Percentiles rank a stretch among this genome's conserved stretches.
Evolutionary conservation across 64 coral and sea anemone genomes (phyloP).

Genomic region (Montipora capricornis): DNA sequence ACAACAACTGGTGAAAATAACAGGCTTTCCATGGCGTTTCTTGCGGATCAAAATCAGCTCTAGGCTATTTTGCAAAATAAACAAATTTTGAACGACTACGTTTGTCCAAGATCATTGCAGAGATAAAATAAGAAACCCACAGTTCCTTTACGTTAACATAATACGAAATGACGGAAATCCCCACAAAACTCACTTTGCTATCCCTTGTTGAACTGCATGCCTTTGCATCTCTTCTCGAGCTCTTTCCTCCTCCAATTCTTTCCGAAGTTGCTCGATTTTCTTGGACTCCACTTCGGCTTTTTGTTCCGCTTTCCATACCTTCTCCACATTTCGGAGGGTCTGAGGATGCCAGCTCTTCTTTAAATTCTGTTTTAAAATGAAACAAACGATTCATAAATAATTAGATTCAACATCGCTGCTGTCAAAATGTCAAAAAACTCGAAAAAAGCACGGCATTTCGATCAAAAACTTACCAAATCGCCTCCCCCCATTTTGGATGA

Average conservation of each 20-base stretch:
- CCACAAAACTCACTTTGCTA: conserved; percentile 66
- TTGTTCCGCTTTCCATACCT: conserved; percentile 99
- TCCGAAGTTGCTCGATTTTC: conserved; percentile 96
- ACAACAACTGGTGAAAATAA: too few relatives aligned
- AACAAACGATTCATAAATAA: neutral
- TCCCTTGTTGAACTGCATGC: conserved; percentile 97
- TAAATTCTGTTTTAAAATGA: conserved; percentile 87
- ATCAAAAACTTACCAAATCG: conserved; percentile 84
- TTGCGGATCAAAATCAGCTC: too few relatives aligned
- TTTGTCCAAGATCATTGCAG: too few relatives aligned
- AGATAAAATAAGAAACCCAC: too few relatives aligned
- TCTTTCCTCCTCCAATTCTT: conserved; percentile 92
- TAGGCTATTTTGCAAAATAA: too few relatives aligned
- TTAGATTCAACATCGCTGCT: neutral
- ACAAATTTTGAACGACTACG: too few relatives aligned
- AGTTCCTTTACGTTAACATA: too few relatives aligned
- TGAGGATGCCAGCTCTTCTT: conserved; percentile 99
- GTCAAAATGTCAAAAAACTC: neutral
- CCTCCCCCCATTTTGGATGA: conserved; percentile 84
- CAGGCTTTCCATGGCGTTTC: too few relatives aligned
- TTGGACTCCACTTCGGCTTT: conserved; percentile 96
- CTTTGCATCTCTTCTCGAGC: conserved; percentile 97
- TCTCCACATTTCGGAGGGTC: conserved; percentile 97
- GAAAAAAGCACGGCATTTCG: neutral
- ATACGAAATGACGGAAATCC: neutral